Conservation (phyloP, 2,113 vertebrate species). For the Rhegmatorhina hoffmannsi region DNA sequence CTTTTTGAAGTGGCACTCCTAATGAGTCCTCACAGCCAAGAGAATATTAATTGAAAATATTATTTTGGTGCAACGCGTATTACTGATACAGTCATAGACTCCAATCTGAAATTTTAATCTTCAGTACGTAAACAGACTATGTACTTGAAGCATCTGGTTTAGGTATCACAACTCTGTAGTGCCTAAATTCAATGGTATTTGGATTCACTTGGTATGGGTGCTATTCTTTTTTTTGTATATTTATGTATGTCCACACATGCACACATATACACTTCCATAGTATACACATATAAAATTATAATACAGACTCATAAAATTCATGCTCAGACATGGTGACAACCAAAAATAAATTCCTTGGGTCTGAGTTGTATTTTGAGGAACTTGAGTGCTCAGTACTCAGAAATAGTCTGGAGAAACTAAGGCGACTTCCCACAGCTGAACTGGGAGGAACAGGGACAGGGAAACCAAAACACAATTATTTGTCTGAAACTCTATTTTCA, state of each 20-base stretch:
- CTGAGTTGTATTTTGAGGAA: not conserved
- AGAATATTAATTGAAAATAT: not conserved
- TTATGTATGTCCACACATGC: fast-evolving
- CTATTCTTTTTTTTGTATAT: not conserved
- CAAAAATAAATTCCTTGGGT: not conserved
- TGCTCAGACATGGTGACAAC: not conserved
- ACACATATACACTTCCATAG: not conserved
- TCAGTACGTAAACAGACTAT: not conserved
- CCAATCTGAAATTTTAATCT: not conserved
- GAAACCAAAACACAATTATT: not conserved
- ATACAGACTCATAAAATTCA: not conserved
- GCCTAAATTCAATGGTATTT: not conserved
- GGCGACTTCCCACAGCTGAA: not conserved
- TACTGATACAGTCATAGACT: not conserved
- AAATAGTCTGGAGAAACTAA: not conserved
- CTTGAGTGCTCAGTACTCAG: not conserved
- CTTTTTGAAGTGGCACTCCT: not conserved
- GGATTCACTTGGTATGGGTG: not conserved
- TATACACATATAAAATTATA: not conserved
- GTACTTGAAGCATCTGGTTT: not conserved
- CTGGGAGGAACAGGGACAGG: not conserved
- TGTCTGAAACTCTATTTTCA: not conserved
- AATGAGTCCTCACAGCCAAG: not conserved
- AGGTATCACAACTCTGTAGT: not conserved
- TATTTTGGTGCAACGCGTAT: not conserved